Evolutionary conservation across 1,140 invertebrate genomes (phyloP).

Genomic region (Heliconius hewitsoni): DNA sequence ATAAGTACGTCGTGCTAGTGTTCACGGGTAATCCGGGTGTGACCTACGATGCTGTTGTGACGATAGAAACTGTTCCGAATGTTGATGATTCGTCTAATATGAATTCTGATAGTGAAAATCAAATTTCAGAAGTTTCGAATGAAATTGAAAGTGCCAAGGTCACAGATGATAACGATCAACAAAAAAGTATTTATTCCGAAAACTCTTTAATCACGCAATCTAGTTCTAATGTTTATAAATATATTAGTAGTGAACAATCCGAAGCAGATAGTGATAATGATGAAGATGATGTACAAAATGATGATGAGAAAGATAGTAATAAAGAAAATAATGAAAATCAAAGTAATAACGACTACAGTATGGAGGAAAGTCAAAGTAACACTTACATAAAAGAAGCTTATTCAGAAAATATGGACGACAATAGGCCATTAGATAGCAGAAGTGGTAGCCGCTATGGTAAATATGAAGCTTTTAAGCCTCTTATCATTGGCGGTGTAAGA

Average conservation of each 20-base stretch:
- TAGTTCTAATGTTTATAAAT: conserved; percentile 55
- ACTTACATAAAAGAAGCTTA: conserved; percentile 31
- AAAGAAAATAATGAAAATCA: neutral
- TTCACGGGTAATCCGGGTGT: conserved; percentile 63
- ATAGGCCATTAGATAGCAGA: conserved; percentile 31
- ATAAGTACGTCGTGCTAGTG: conserved; percentile 67
- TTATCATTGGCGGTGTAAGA: conserved; percentile 49
- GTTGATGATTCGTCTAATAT: conserved; percentile 24
- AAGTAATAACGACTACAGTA: conserved; percentile 29
- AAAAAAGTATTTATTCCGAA: conserved; percentile 32
- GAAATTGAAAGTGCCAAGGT: conserved; percentile 57
- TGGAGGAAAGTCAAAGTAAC: conserved; percentile 32
- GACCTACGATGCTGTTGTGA: conserved; percentile 67
- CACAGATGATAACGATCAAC: conserved; percentile 39
- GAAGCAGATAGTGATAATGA: conserved; percentile 34
- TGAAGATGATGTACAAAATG: conserved; percentile 23
- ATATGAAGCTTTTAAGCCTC: conserved; percentile 51
- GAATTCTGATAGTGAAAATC: conserved; percentile 18
- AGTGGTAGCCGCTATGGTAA: conserved; percentile 40
- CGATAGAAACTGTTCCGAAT: conserved; percentile 57
- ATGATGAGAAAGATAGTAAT: conserved; percentile 31
- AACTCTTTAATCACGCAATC: conserved; percentile 50
- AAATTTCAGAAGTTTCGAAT: conserved; percentile 27
- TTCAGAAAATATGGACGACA: conserved; percentile 24
- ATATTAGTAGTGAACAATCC: conserved; percentile 43